These are phyloP conservation scores for Tryphoninae sp. DNA, from an alignment of 2,888 invertebrate species.

Conservation along the genomic window DNA sequence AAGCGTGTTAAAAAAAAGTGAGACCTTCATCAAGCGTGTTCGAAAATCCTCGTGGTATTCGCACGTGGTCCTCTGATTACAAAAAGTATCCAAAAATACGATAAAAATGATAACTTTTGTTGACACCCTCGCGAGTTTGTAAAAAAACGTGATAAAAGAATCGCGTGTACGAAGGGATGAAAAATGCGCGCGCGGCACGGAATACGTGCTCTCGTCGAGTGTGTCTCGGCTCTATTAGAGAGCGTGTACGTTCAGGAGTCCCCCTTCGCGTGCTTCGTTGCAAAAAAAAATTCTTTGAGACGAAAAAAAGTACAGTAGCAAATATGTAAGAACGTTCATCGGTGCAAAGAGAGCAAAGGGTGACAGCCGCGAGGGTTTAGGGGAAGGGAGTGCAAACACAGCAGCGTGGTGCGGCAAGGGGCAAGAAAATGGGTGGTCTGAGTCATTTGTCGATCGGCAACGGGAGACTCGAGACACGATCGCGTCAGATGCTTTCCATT, in stretches of 20 bases:
- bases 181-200: conserved; percentile 53
- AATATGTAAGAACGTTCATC: conserved; percentile 6
- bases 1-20: conserved; percentile 52
- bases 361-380: conserved; percentile 23
- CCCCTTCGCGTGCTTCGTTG: conserved; percentile 13
- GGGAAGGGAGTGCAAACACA: not conserved
- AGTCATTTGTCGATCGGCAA: conserved; percentile 19
- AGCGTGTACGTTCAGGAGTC: conserved; percentile 11
- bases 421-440: not conserved
- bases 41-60: conserved; percentile 33
- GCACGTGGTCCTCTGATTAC: conserved; percentile 20
- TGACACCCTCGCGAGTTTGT: conserved; percentile 24
- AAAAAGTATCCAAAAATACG: conserved; percentile 15
- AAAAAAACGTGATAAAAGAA: conserved; percentile 25
- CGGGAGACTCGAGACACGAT: not conserved
- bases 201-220: conserved; percentile 42
- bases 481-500: conserved; percentile 24
- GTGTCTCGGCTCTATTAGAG: conserved; percentile 41
- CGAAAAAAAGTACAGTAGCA: not conserved
- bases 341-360: conserved; percentile 17
- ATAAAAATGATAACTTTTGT: not conserved
- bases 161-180: conserved; percentile 26
- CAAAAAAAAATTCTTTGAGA: not conserved
- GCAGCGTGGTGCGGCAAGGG: not conserved
- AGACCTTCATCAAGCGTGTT: conserved; percentile 61